Evolutionary conservation across 2,113 vertebrate species (phyloP).

Genomic region (Entosphenus tridentatus): DNA sequence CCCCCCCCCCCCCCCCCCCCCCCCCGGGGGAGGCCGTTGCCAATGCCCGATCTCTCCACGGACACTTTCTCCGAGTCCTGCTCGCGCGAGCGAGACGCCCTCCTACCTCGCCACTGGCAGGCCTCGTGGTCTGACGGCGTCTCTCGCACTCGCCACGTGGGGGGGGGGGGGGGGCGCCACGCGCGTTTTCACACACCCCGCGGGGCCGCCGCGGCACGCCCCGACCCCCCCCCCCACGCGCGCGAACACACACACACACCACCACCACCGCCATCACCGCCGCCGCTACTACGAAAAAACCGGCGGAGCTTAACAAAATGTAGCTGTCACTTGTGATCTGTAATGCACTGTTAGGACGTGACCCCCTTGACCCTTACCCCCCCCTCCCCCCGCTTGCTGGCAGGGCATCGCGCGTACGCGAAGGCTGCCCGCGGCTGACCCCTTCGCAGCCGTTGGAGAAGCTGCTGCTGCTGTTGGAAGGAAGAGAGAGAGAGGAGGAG

Average conservation of each 20-base stretch:
- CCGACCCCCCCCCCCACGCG: no score
- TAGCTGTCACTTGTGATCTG: background rate
- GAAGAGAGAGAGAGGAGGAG: background rate
- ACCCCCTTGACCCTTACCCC: background rate
- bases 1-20: no score
- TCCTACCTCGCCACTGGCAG: background rate
- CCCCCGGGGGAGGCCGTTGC: no score
- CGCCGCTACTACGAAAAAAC: background rate
- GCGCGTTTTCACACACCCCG: no score
- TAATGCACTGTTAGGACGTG: background rate
- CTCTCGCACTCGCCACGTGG: background rate
- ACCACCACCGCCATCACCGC: background rate
- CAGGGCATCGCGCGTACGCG: background rate
- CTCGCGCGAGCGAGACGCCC: background rate
- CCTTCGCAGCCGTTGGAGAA: background rate
- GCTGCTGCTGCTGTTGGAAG: background rate
- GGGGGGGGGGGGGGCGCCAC: background rate
- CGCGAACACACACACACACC: background rate
- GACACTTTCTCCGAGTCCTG: no score
- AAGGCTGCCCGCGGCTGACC: background rate
- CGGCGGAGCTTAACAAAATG: background rate
- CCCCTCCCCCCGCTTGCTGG: background rate
- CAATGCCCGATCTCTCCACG: no score
- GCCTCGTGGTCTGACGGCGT: background rate
- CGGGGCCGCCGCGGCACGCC: no score